Evolutionary conservation across 2,113 vertebrate genomes (phyloP).

Genomic region (cattle (Bos taurus)): ARS-UCD2.0 NC_037335.1:50090501-50091000

Average conservation of each 20-base stretch:
- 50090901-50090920: neutral
- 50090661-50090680: neutral
- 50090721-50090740: neutral
- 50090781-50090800: neutral
- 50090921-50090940: neutral
- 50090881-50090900: neutral
- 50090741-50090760: neutral
- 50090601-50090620: neutral
- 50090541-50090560: neutral
- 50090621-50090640: neutral
- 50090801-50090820: neutral
- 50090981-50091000: neutral
- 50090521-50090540: neutral
- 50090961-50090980: neutral
- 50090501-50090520: neutral
- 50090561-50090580: neutral
- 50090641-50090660: neutral
- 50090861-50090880: neutral
- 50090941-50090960: neutral
- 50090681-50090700: neutral
- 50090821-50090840: neutral
- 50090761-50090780: neutral
- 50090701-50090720: neutral
- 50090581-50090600: neutral
- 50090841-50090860: neutral